Percentiles rank a stretch among this genome's conserved stretches.
Conservation (phyloP, 2,797 vertebrate genomes). For the Enteromius fasciolatus region DNA sequence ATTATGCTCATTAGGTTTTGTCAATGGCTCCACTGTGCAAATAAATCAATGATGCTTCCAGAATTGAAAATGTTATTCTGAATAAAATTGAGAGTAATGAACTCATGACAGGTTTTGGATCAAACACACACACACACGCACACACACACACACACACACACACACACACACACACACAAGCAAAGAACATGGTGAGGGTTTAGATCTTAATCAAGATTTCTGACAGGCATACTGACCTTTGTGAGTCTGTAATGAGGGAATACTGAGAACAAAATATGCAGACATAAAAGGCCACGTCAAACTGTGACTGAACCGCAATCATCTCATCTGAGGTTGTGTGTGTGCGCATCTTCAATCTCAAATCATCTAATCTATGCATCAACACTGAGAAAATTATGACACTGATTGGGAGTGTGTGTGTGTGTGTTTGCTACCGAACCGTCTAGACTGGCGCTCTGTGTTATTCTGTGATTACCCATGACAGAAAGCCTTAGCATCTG, state of each 20-base stretch:
- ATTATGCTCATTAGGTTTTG: constrained; percentile 30
- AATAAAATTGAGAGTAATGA: constrained; percentile 34
- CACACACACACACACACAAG: constrained; percentile 10
- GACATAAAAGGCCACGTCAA: constrained; percentile 58
- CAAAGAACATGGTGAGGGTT: constrained; percentile 43
- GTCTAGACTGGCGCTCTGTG: constrained; percentile 51
- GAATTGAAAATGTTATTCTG: constrained; percentile 5
- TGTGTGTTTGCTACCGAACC: constrained; percentile 46
- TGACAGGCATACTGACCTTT: constrained; percentile 74
- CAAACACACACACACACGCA: too few relatives aligned
- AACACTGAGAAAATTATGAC: constrained; percentile 51
- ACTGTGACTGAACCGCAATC: constrained; percentile 64
- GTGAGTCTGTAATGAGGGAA: constrained; percentile 69
- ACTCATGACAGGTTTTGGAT: constrained; percentile 24
- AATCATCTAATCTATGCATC: constrained; percentile 56
- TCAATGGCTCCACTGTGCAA: constrained; percentile 29
- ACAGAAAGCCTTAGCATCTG: constrained; percentile 52
- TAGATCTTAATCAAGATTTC: constrained; percentile 59
- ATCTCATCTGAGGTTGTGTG: constrained; percentile 42
- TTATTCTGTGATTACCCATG: constrained; percentile 42
- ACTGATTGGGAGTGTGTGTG: constrained; percentile 44
- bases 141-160: constrained; percentile 43
- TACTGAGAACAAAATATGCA: constrained; percentile 52
- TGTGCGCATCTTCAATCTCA: constrained; percentile 14
- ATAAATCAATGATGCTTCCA: constrained; percentile 15